phyloP scores from a whole-genome alignment of 2,888 invertebrate species.

The Tanaodytes sp. region DNA sequence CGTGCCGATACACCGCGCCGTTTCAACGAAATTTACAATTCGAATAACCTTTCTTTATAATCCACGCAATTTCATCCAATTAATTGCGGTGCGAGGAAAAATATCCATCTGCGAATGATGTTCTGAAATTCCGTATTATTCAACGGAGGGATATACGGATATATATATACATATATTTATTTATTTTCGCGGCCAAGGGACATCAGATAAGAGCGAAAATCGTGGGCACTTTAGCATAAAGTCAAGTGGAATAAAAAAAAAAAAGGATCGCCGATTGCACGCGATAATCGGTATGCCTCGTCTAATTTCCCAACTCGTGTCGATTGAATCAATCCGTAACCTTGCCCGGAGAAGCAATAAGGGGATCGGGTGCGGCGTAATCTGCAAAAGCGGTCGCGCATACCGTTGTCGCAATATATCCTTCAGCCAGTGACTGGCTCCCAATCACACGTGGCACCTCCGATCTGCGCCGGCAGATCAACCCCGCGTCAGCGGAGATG shows the following conservation, averaged over 20 bases:
- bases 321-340: conserved; percentile 27
- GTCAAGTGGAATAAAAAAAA: background rate
- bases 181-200: too few relatives aligned
- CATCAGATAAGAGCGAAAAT: too few relatives aligned
- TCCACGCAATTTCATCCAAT: too few relatives aligned
- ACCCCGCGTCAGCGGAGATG: conserved; percentile 50
- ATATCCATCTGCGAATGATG: too few relatives aligned
- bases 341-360: conserved; percentile 33
- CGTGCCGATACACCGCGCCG: too few relatives aligned
- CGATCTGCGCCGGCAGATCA: conserved; percentile 50
- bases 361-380: conserved; percentile 46
- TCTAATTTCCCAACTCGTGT: conserved; percentile 35
- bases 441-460: conserved; percentile 55
- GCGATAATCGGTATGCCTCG: conserved; percentile 16
- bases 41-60: too few relatives aligned
- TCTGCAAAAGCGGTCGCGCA: conserved; percentile 52
- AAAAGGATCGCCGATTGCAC: conserved; percentile 7
- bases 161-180: too few relatives aligned
- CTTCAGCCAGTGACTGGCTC: conserved; percentile 52
- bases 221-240: too few relatives aligned
- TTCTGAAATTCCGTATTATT: too few relatives aligned
- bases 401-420: conserved; percentile 55
- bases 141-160: too few relatives aligned
- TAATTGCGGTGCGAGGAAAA: too few relatives aligned
- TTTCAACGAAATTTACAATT: too few relatives aligned